Evolutionary conservation across 2,888 invertebrate genomes (phyloP).

Genomic region (Lingula anatina): DNA sequence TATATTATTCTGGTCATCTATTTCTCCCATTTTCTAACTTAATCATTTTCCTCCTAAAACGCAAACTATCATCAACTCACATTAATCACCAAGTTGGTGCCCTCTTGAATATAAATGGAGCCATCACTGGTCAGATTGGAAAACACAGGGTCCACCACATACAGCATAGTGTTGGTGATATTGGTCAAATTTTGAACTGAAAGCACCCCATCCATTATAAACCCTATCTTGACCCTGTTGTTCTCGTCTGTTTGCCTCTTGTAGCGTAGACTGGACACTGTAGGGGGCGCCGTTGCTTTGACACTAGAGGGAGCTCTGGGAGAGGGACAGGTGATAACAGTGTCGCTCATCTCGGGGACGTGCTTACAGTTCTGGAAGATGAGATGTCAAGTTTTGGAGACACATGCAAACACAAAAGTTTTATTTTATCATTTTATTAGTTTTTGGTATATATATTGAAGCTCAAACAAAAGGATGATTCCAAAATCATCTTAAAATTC

Average conservation of each 20-base stretch:
- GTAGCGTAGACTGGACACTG: neutral
- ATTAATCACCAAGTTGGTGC: conserved; percentile 37
- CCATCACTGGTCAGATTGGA: conserved; percentile 29
- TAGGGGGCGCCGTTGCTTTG: neutral
- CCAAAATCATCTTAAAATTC: no score
- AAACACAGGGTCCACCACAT: conserved; percentile 28
- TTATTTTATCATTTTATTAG: no score
- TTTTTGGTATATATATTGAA: no score
- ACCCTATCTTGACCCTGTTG: conserved; percentile 61
- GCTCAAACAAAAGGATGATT: no score
- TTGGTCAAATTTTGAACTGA: conserved; percentile 82
- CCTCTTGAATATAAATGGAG: conserved; percentile 30
- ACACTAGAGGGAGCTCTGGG: conserved; percentile 63
- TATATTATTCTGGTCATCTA: no score
- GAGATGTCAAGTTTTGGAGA: no score
- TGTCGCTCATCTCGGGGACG: no score
- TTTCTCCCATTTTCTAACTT: no score
- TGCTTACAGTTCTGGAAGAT: no score
- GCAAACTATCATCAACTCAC: conserved; percentile 16
- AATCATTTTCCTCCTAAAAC: no score
- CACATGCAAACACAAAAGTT: no score
- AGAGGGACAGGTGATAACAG: conserved; percentile 92
- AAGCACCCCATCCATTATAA: conserved; percentile 92
- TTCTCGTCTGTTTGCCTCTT: conserved; percentile 4
- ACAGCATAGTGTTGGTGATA: conserved; percentile 65